Evolutionary conservation across 92 coral and sea anemone species (phyloP).

Genomic region (Isaurus tuberculatus): DNA sequence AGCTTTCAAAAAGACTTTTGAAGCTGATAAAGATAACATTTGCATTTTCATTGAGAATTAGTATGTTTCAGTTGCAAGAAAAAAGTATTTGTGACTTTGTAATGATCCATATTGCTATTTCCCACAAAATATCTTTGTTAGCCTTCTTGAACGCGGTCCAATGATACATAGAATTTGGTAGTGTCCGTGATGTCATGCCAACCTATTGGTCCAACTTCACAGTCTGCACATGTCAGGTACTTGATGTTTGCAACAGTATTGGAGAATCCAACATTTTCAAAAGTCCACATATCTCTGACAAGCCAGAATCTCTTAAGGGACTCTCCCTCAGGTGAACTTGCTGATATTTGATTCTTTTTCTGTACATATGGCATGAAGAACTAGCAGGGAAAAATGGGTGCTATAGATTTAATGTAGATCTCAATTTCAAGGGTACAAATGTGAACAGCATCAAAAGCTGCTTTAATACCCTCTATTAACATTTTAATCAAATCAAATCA

Average conservation of each 20-base stretch:
- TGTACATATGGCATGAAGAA: slow-evolving; percentile 85
- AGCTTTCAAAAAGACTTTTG: too few species aligned
- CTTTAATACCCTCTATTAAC: too few species aligned
- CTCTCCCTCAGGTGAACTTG: slow-evolving; percentile 79
- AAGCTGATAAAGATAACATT: too few species aligned
- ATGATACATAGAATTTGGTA: slow-evolving; percentile 77
- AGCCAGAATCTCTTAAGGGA: slow-evolving; percentile 81
- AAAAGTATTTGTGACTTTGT: neutral
- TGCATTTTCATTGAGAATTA: too few species aligned
- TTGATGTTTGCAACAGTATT: slow-evolving; percentile 88
- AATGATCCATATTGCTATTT: neutral
- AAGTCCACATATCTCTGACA: slow-evolving; percentile 89
- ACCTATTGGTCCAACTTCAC: slow-evolving; percentile 98
- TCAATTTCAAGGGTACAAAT: neutral
- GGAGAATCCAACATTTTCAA: slow-evolving; percentile 99
- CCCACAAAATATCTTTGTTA: neutral
- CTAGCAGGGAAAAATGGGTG: slow-evolving; percentile 58
- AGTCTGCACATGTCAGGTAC: slow-evolving; percentile 95
- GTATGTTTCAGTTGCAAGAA: too few species aligned
- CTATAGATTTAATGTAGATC: too few species aligned
- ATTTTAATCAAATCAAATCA: too few species aligned
- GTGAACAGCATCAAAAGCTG: too few species aligned
- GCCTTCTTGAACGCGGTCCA: slow-evolving; percentile 77
- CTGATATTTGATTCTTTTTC: slow-evolving; percentile 68
- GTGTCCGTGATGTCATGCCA: slow-evolving; percentile 87